Conservation (phyloP, 2,113 vertebrate species). For the Tragelaphus strepsiceros region DNA sequence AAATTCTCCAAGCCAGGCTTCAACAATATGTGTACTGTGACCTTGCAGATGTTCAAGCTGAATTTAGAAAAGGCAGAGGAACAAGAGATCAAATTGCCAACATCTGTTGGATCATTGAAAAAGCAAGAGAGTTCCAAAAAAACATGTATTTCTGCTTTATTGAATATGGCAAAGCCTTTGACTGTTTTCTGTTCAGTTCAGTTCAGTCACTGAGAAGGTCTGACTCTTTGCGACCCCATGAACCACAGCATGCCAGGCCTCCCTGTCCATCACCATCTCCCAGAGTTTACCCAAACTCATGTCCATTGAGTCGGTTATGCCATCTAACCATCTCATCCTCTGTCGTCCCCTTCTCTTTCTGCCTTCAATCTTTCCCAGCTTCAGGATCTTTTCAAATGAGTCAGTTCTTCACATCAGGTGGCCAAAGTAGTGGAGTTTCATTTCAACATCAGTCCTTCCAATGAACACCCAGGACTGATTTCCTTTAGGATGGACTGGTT, state of each 20-base stretch:
- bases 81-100: neutral
- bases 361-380: neutral
- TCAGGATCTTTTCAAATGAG: neutral
- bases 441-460: neutral
- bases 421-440: neutral
- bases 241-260: neutral
- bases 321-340: neutral
- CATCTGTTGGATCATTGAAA: neutral
- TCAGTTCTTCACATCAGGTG: neutral
- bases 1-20: neutral
- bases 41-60: neutral
- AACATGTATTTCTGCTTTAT: neutral
- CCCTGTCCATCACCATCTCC: neutral
- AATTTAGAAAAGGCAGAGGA: neutral
- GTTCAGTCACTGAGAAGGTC: neutral
- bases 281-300: fast-evolving
- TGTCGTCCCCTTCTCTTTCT: neutral
- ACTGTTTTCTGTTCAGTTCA: neutral
- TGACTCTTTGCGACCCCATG: neutral
- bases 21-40: neutral
- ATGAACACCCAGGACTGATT: neutral
- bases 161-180: neutral
- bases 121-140: neutral
- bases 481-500: neutral
- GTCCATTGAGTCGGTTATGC: fast-evolving